Percentiles rank a stretch among this genome's conserved stretches.
Evolutionary conservation across 2,113 vertebrate genomes (phyloP).

Genomic region (Takifugu flavidus): DNA sequence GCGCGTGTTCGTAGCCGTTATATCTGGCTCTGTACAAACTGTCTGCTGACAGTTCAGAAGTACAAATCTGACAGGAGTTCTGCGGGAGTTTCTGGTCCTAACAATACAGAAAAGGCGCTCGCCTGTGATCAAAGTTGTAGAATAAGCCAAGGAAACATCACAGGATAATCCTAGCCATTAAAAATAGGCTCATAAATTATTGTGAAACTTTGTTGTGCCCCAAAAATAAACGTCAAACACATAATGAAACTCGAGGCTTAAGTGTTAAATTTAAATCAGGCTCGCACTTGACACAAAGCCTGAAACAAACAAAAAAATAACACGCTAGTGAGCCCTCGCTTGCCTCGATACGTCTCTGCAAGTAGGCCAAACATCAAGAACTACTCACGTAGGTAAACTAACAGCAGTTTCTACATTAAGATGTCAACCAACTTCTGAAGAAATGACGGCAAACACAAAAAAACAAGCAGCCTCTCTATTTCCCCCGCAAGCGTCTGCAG

Average conservation of each 20-base stretch:
- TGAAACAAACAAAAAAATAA: constrained; percentile 24
- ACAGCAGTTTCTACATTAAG: constrained; percentile 31
- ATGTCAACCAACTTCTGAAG: constrained; percentile 19
- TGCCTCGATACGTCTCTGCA: constrained; percentile 30
- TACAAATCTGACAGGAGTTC: constrained; percentile 43
- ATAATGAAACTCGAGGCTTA: constrained; percentile 29
- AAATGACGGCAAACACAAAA: constrained; percentile 28
- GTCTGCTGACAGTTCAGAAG: constrained; percentile 55
- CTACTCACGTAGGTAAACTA: constrained; percentile 33
- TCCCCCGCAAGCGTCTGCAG: constrained; percentile 8
- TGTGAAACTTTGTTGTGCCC: constrained; percentile 28
- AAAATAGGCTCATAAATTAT: constrained; percentile 37
- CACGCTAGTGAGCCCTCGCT: constrained; percentile 2
- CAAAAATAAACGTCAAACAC: constrained; percentile 37
- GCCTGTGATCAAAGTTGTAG: constrained; percentile 45
- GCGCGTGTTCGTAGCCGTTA: constrained; percentile 43
- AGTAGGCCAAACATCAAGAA: constrained; percentile 51
- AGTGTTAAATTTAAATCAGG: constrained; percentile 44
- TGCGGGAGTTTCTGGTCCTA: constrained; percentile 43
- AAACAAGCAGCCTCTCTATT: constrained; percentile 28
- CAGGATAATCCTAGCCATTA: constrained; percentile 38
- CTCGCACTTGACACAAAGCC: constrained; percentile 27
- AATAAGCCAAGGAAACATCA: constrained; percentile 43
- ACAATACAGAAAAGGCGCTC: constrained; percentile 41
- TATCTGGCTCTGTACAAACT: constrained; percentile 34